Evolutionary conservation across 2,888 invertebrate species (phyloP).

Genomic region (Heliconius erato): DNA sequence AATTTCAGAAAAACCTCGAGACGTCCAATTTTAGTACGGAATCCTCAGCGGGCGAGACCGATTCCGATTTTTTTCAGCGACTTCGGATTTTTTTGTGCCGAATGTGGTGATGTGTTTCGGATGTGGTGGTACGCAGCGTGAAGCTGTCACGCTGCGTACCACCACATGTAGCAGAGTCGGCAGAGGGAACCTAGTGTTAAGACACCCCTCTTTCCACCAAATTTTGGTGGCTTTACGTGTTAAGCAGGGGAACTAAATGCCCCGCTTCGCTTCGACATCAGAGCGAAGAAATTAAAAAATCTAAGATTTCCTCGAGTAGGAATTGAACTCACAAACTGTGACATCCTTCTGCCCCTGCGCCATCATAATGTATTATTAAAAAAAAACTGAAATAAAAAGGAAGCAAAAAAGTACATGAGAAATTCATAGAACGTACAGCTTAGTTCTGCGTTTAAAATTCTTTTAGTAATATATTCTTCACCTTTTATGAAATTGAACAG

Average conservation of each 20-base stretch:
- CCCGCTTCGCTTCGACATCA: too few relatives aligned
- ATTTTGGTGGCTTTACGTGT: not conserved
- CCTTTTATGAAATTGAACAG: conserved; percentile 26
- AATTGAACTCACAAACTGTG: not conserved
- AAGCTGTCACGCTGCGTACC: not conserved
- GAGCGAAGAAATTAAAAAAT: not conserved
- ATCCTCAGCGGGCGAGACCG: too few relatives aligned
- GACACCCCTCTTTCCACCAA: not conserved
- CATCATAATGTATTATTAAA: not conserved
- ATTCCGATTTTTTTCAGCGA: too few relatives aligned
- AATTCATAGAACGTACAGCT: not conserved
- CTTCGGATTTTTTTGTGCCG: too few relatives aligned
- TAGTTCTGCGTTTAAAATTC: conserved; percentile 23
- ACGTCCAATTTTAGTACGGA: too few relatives aligned
- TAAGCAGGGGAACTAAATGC: not conserved
- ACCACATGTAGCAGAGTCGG: not conserved
- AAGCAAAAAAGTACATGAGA: not conserved
- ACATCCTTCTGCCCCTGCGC: not conserved
- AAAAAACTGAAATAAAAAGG: not conserved
- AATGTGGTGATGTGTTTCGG: too few relatives aligned
- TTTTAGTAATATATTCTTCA: conserved; percentile 19
- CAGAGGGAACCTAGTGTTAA: not conserved
- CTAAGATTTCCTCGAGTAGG: not conserved
- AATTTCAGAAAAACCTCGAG: too few relatives aligned
- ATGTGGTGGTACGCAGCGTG: too few relatives aligned